phyloP scores from a whole-genome alignment of 2,113 vertebrate genomes.

The rat (Rattus norvegicus) region GRCr8 NC_086035.1:31093501-31094000 shows the following conservation, averaged over 20 bases:
- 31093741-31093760: background rate
- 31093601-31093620: background rate
- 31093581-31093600: too few species aligned
- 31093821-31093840: background rate
- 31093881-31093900: background rate
- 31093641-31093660: background rate
- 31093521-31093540: background rate
- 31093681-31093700: background rate
- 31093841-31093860: background rate
- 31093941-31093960: background rate
- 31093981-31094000: background rate
- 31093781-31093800: background rate
- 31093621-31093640: background rate
- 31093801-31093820: background rate
- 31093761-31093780: background rate
- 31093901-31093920: background rate
- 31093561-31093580: background rate
- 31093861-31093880: background rate
- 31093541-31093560: too few species aligned
- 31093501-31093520: background rate
- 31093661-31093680: background rate
- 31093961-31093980: background rate
- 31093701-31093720: background rate
- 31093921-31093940: background rate
- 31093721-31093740: background rate